phyloP scores from a whole-genome alignment of 2,113 vertebrate genomes.

The Rutilus rutilus region DNA sequence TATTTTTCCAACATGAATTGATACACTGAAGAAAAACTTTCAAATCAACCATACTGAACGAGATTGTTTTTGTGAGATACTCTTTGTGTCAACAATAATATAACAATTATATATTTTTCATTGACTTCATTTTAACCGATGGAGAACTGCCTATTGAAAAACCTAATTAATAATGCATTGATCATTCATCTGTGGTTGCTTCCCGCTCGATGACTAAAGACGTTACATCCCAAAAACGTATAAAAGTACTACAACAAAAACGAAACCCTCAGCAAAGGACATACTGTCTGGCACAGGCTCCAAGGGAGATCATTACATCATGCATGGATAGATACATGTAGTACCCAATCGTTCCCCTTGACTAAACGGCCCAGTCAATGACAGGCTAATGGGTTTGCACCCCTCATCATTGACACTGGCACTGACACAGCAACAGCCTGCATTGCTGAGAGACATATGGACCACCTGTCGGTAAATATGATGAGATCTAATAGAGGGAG shows the following conservation, averaged over 20 bases:
- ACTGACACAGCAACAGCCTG: constrained; percentile 9
- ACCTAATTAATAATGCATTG: background rate
- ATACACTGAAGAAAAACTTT: background rate
- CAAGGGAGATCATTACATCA: constrained; percentile 19
- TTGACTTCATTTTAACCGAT: background rate
- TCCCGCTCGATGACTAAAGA: background rate
- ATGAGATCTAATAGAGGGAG: constrained; percentile 51
- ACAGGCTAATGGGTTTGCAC: constrained; percentile 25
- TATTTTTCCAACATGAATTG: background rate
- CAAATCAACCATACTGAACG: too few relatives aligned
- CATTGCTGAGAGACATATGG: constrained; percentile 47
- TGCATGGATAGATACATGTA: constrained; percentile 11
- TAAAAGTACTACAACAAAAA: constrained; percentile 8
- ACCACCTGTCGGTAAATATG: constrained; percentile 65
- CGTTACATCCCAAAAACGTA: background rate
- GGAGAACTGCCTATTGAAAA: constrained; percentile 1
- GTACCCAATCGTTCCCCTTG: constrained; percentile 4
- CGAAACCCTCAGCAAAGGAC: constrained; percentile 5
- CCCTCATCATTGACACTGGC: constrained; percentile 30
- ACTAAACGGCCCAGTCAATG: constrained; percentile 28
- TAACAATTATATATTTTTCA: background rate
- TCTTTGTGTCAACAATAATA: background rate
- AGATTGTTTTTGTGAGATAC: background rate
- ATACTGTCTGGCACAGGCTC: constrained; percentile 3
- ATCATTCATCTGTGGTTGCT: background rate